phyloP scores from a whole-genome alignment of 2,888 invertebrate genomes.

The Acrocera orbiculus region DNA sequence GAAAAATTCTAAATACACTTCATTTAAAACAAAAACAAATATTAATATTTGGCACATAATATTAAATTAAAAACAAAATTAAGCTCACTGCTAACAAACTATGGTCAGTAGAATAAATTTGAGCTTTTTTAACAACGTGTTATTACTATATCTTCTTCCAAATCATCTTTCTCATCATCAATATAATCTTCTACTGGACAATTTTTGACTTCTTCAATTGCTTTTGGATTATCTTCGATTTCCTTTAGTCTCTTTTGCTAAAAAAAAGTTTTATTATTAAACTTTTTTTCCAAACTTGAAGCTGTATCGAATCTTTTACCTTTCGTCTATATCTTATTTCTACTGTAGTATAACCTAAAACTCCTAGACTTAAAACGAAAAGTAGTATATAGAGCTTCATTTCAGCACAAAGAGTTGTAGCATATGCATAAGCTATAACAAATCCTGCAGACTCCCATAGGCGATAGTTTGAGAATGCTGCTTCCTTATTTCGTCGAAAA shows the following conservation, averaged over 20 bases:
- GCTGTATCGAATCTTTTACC: constrained; percentile 33
- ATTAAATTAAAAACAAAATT: too few species aligned
- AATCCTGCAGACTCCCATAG: constrained; percentile 84
- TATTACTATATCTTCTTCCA: constrained; percentile 74
- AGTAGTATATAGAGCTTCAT: constrained; percentile 76
- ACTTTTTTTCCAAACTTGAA: background rate
- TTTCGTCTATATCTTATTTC: constrained; percentile 70
- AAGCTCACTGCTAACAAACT: too few species aligned
- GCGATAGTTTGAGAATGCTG: constrained; percentile 79
- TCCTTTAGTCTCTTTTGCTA: constrained; percentile 54
- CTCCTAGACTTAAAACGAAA: constrained; percentile 54
- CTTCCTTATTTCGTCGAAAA: constrained; percentile 77
- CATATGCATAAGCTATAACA: constrained; percentile 77
- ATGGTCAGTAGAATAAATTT: too few species aligned
- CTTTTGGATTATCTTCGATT: constrained; percentile 43
- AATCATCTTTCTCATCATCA: constrained; percentile 72
- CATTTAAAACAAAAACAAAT: too few species aligned
- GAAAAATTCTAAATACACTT: too few species aligned
- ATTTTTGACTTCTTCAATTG: constrained; percentile 22
- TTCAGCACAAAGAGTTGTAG: constrained; percentile 66
- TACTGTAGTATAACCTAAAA: constrained; percentile 60
- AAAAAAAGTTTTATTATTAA: constrained; percentile 11
- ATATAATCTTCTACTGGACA: constrained; percentile 55
- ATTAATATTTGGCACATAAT: too few species aligned
- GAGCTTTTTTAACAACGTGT: constrained; percentile 53